Evolutionary conservation across 2,797 vertebrate species (phyloP), one percentile per base, ranked within the genome.

Genomic region (Anabas testudineus): DNA sequence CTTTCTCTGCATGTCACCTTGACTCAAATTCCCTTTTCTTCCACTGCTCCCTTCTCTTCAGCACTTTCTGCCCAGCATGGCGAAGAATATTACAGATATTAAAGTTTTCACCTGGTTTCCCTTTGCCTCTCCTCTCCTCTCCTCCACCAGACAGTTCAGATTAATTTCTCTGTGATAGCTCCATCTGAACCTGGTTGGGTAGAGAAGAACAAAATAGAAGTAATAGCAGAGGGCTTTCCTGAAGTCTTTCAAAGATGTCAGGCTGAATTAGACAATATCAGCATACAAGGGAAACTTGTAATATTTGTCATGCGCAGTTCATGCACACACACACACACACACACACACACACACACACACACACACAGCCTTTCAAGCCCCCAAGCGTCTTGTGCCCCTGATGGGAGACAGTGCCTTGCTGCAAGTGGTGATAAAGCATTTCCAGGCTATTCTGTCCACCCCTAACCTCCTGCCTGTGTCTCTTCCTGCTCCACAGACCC

Each of bases 401-500:
- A 82, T 89, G 88, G 76, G 84, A 88, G 84, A 88, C 83, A 77
- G 78, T 77, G 80, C 71, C 82, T 88, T 64, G 83, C 84, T 86
- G 79, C 81, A 81, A 65, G 74, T 82, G 79, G 78, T 87, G 89
- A 92, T 90, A 85, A 92, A 90, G 83, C 80, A 77, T 85, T 90
- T 90, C 82, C 88, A 87, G 87, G 71, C 79, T 82, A 70, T 71
- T 89, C 78, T 78, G 76, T 79, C 79, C 84, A 85, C 76, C 74
- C 73, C 75, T 81, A 83, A 85, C 84, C 88, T 85, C 82, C 88
- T 78, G 87, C 88, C 75, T 86, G 87, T 71, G 84, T 86, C 79
- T 86, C 82, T 91, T 91, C 85, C 86, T 86, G 87, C 88, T 86
- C 84, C 78, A 80, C 78, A 90, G 78, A 87, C 82, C 87, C 80